These are phyloP conservation scores for Ptychobarbus kaznakovi DNA, from an alignment of 2,797 vertebrate genomes.

Conservation along the genomic window DNA sequence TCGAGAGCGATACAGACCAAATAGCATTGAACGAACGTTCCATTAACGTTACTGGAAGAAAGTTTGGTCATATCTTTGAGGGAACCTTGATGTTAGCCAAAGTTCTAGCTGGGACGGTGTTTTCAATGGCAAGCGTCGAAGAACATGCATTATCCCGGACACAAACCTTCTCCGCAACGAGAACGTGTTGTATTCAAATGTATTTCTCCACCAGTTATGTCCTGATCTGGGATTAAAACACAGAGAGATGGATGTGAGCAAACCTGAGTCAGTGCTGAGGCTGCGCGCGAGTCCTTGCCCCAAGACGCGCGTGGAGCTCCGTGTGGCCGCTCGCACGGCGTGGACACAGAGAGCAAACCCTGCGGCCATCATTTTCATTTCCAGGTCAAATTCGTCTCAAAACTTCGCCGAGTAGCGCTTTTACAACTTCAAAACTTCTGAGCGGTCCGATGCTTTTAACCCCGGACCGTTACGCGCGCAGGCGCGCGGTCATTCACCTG, in stretches of 20 bases:
- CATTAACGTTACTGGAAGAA: neutral
- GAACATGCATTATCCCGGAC: neutral
- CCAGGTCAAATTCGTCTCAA: no score
- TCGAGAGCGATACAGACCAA: neutral
- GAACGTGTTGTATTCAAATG: neutral
- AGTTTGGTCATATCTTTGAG: neutral
- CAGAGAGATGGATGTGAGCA: neutral
- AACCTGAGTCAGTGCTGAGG: conserved; percentile 51
- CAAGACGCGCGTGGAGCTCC: neutral
- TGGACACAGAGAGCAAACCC: neutral
- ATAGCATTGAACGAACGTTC: neutral
- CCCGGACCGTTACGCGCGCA: conserved; percentile 12
- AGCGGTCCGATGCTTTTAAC: neutral
- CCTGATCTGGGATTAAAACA: neutral
- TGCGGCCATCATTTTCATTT: neutral
- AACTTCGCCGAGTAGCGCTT: neutral
- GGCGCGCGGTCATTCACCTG: conserved; percentile 53
- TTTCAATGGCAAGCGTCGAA: neutral
- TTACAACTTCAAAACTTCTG: neutral
- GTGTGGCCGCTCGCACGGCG: conserved; percentile 2
- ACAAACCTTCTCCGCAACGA: no score
- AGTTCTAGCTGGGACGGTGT: neutral
- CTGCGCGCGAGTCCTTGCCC: conserved; percentile 23
- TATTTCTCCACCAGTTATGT: neutral
- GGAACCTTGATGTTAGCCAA: neutral